Evolutionary conservation across 2,797 vertebrate species (phyloP), one percentile per base, ranked within the genome.

Genomic region (Garrulus glandarius): DNA sequence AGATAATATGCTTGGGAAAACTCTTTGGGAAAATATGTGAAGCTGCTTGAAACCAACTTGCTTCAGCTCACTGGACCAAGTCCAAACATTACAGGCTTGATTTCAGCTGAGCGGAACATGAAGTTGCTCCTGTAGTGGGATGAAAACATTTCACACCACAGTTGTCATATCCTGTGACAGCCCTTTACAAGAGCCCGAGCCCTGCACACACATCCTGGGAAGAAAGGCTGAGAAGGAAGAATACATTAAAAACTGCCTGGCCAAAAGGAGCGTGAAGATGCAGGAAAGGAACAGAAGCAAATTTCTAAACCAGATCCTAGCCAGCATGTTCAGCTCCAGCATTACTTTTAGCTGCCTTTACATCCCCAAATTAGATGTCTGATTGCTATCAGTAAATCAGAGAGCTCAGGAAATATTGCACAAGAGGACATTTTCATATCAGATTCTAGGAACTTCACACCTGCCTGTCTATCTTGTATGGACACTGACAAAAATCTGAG

Each of bases 1-100:
- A 87, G 95, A 93, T 94, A 96, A 95, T 92, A 90, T 0, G 49
- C 89, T 96, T 96, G 93, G 93, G 95, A 96, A 97, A 97, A 92
- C 83, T 93, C 88, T 94, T 93, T 89, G 92, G 84, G 94, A 95
- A 95, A 96, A 74, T 60, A 69, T 4, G 5, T 74, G 80, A 94
- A 94, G 80, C 94, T 82, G 89, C 77, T 90, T 90, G 87, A 92
- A 94, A 86, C 37, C 83, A 90, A 27, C 92, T 82, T 74, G 60
- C 77, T 91, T 87, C 91, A 84, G 85, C 89, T 92, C 89, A 60
- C 74, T 95, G 92, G 87, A 82, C 59, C 85, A 92, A 64, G 52
- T 76, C 92, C 94, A 95, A 84, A 84, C 56, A 70, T 57, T 76
- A 60, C 41, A 93, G 70, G 27, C 30, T 67, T 49, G 72, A 91